These are phyloP conservation scores for Eilema griseolum DNA, from an alignment of 2,888 invertebrate species.

Conservation along the genomic window DNA sequence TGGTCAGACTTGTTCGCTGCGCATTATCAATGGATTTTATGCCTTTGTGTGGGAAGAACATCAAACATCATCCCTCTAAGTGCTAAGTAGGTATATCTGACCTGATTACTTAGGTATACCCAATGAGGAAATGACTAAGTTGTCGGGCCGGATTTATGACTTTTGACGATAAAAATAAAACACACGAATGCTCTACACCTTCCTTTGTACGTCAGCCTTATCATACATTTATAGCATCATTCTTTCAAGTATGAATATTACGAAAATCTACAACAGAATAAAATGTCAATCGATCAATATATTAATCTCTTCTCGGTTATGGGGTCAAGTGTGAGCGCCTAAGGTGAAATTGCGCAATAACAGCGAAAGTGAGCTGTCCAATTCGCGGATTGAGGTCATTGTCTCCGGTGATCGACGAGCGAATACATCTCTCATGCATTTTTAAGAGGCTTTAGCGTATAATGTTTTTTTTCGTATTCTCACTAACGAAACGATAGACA, in stretches of 20 bases:
- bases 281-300: conserved; percentile 49
- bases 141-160: no score
- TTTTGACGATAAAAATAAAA: not conserved
- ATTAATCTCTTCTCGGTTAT: conserved; percentile 55
- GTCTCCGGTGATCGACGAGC: conserved; percentile 71
- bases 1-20: no score
- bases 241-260: not conserved
- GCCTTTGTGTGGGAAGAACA: no score
- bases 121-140: no score
- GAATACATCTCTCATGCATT: conserved; percentile 43
- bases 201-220: not conserved
- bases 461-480: not conserved
- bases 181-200: not conserved
- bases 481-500: not conserved
- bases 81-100: no score
- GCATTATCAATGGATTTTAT: no score
- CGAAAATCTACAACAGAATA: conserved; percentile 15
- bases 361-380: conserved; percentile 81
- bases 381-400: conserved; percentile 84
- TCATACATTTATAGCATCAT: not conserved
- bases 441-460: conserved; percentile 28
- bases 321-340: conserved; percentile 85
- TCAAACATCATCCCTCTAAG: no score
- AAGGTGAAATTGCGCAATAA: conserved; percentile 82
- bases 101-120: no score